Evolutionary conservation across 2,797 vertebrate genomes (phyloP).

Genomic region (Anomalospiza imberbis): DNA sequence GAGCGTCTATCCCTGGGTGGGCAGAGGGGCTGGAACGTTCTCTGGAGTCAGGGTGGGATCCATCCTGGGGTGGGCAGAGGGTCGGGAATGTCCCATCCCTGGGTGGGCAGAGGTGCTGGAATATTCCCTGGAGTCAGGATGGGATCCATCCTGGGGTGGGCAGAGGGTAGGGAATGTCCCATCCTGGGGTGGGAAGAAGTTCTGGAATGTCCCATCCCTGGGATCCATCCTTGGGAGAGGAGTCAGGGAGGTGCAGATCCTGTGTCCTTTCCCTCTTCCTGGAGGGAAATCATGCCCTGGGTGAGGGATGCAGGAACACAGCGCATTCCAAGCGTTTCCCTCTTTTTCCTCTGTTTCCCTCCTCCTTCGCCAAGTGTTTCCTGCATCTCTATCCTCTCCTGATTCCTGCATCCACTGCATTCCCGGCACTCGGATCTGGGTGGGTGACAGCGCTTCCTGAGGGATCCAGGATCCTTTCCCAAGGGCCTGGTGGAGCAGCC

Average conservation of each 20-base stretch:
- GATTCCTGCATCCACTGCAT: not conserved
- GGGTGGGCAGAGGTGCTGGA: not conserved
- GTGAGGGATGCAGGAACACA: rapidly evolving
- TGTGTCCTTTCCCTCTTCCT: not conserved
- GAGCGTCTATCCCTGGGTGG: too few species aligned
- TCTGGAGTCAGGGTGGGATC: too few species aligned
- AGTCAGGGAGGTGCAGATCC: not conserved
- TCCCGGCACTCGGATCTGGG: rapidly evolving
- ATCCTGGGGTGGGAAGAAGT: too few species aligned
- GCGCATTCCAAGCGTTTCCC: rapidly evolving
- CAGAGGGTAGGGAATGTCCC: rapidly evolving
- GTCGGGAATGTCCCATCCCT: too few species aligned
- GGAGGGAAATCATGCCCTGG: not conserved
- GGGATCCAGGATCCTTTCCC: not conserved
- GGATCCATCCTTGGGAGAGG: not conserved
- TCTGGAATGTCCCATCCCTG: not conserved
- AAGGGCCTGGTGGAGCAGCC: not conserved
- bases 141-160: not conserved
- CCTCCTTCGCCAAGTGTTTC: not conserved
- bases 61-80: not conserved
- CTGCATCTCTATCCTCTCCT: not conserved
- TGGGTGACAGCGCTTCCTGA: rapidly evolving
- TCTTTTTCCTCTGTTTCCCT: not conserved
- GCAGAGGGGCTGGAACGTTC: not conserved
- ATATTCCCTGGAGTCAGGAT: too few species aligned